These are phyloP conservation scores for Urosaurus nigricauda DNA, from an alignment of 2,797 vertebrate genomes.

Conservation along the genomic window DNA sequence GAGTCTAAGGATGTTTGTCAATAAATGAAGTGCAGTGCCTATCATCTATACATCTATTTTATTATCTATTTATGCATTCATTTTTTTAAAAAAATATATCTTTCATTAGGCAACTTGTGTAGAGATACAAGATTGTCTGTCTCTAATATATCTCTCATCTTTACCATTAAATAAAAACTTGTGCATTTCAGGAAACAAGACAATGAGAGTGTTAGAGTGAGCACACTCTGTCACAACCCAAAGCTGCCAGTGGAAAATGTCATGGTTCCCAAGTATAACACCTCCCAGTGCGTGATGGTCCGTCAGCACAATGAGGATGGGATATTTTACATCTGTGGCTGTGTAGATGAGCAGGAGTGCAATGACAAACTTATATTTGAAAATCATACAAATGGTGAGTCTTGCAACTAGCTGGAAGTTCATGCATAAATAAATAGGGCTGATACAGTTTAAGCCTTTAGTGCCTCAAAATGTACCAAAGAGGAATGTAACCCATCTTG, in stretches of 20 bases:
- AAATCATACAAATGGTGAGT: constrained; percentile 84
- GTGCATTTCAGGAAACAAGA: constrained; percentile 82
- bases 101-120: neutral
- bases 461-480: neutral
- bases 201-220: constrained; percentile 86
- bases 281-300: constrained; percentile 85
- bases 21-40: too few relatives aligned
- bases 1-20: neutral
- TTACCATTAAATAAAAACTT: neutral
- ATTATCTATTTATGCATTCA: too few relatives aligned
- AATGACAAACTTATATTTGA: constrained; percentile 91
- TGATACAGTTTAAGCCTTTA: rapidly evolving
- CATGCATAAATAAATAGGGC: rapidly evolving
- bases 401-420: rapidly evolving
- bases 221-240: constrained; percentile 88
- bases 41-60: too few relatives aligned
- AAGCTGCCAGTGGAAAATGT: constrained; percentile 84
- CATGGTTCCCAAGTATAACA: constrained; percentile 85
- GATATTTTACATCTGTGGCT: constrained; percentile 85
- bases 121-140: neutral
- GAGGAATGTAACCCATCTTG: neutral
- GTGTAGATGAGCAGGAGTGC: constrained; percentile 87
- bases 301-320: constrained; percentile 78
- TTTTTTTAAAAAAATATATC: too few relatives aligned
- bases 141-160: neutral